These are phyloP conservation scores for Orthonyx spaldingii DNA, from an alignment of 2,113 vertebrate species.

Conservation along the genomic window DNA sequence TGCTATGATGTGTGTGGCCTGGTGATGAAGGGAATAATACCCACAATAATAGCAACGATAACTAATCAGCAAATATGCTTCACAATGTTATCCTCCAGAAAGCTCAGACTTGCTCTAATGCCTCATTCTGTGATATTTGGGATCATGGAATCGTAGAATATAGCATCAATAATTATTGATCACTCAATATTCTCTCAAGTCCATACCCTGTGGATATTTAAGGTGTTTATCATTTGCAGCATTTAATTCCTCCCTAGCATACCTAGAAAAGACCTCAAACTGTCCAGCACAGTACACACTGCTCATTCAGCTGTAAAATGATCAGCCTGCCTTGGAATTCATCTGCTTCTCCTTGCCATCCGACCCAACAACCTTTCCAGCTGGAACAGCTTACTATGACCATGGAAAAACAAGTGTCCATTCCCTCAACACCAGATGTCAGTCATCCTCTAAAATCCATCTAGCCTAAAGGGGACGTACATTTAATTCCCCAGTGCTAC, in stretches of 20 bases:
- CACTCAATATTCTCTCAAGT: background rate
- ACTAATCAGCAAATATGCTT: background rate
- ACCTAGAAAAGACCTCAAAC: background rate
- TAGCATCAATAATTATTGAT: background rate
- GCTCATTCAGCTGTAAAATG: conserved; percentile 42
- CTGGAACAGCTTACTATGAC: conserved; percentile 20
- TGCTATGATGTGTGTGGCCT: background rate
- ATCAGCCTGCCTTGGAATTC: conserved; percentile 46
- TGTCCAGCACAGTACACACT: background rate
- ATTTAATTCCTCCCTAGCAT: background rate
- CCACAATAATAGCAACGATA: background rate
- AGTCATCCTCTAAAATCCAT: conserved; percentile 40
- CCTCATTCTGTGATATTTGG: background rate
- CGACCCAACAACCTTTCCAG: conserved; percentile 31
- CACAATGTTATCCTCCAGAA: background rate
- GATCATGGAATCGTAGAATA: background rate
- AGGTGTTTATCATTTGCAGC: background rate
- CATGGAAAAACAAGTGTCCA: conserved; percentile 22
- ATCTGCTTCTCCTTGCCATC: conserved; percentile 37
- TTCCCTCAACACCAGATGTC: conserved; percentile 55
- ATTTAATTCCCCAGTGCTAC: background rate
- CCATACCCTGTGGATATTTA: background rate
- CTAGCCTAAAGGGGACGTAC: background rate
- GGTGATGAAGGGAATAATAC: background rate
- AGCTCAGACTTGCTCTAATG: background rate